Evolutionary conservation across 92 coral and sea anemone species (phyloP).

Genomic region (Ricordea florida): DNA sequence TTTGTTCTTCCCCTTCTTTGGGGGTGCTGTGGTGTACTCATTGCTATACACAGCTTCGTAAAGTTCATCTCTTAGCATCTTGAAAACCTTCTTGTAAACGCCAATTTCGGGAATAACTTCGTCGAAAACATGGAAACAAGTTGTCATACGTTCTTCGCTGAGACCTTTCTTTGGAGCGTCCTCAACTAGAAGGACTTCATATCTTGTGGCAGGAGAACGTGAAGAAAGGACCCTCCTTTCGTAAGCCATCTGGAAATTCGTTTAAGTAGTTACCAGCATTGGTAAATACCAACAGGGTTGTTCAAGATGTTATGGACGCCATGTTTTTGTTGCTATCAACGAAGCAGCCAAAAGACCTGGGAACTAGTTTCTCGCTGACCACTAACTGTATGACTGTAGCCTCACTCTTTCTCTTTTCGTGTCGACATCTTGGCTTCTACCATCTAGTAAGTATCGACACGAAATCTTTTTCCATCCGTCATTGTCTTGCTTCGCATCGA

Average conservation of each 20-base stretch:
- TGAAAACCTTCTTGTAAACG: slow-evolving; percentile 82
- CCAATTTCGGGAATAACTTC: slow-evolving; percentile 85
- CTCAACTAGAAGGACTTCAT: slow-evolving; percentile 89
- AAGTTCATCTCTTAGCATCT: slow-evolving; percentile 85
- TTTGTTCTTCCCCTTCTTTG: slow-evolving; percentile 58
- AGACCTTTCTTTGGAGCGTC: slow-evolving; percentile 75
- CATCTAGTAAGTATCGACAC: slow-evolving; percentile 19
- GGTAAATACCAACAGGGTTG: background rate
- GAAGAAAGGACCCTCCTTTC: slow-evolving; percentile 84
- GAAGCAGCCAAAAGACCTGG: background rate
- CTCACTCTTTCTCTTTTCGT: slow-evolving; percentile 56
- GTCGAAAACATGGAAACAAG: slow-evolving; percentile 90
- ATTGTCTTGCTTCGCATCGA: background rate
- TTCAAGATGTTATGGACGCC: background rate
- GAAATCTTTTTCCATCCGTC: slow-evolving; percentile 62
- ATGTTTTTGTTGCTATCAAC: slow-evolving; percentile 23
- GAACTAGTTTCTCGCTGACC: slow-evolving; percentile 53
- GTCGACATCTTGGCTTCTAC: slow-evolving; percentile 31
- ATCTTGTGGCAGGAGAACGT: slow-evolving; percentile 90
- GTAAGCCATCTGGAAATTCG: slow-evolving; percentile 27
- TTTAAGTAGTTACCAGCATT: background rate
- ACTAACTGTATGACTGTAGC: slow-evolving; percentile 8
- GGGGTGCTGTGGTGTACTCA: slow-evolving; percentile 83
- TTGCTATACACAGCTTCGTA: slow-evolving; percentile 93
- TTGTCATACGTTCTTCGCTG: slow-evolving; percentile 71